These are phyloP conservation scores for Phorcus lineatus DNA, from an alignment of 2,888 invertebrate species.

Conservation along the genomic window DNA sequence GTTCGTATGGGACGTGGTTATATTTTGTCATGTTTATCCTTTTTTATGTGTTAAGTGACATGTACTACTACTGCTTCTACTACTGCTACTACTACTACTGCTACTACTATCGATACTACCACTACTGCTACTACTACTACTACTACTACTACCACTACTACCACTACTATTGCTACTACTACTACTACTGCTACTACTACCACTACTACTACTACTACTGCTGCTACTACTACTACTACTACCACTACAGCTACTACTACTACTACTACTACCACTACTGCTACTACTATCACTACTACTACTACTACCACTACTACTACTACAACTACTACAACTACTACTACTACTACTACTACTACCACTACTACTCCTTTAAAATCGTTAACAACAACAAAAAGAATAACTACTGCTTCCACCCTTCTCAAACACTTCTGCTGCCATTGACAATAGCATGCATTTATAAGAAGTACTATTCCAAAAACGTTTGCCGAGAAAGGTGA, in stretches of 20 bases:
- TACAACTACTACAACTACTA: background rate
- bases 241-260: background rate
- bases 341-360: too few species aligned
- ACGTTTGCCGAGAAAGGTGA: too few species aligned
- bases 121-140: background rate
- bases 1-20: too few species aligned
- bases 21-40: too few species aligned
- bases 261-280: background rate
- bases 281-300: too few species aligned
- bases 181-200: background rate
- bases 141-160: background rate
- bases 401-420: too few species aligned
- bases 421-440: too few species aligned
- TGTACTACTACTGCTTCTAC: background rate
- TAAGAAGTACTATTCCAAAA: too few species aligned
- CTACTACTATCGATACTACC: background rate
- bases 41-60: too few species aligned
- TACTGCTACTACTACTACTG: background rate
- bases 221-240: background rate
- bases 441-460: too few species aligned
- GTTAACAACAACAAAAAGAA: too few species aligned
- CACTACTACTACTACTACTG: background rate
- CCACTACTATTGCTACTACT: background rate
- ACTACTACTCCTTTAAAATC: too few species aligned
- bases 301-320: background rate